Base-by-base conservation (phyloP, 2,888 invertebrate genomes). In the Dryobotodes eremita region DNA sequence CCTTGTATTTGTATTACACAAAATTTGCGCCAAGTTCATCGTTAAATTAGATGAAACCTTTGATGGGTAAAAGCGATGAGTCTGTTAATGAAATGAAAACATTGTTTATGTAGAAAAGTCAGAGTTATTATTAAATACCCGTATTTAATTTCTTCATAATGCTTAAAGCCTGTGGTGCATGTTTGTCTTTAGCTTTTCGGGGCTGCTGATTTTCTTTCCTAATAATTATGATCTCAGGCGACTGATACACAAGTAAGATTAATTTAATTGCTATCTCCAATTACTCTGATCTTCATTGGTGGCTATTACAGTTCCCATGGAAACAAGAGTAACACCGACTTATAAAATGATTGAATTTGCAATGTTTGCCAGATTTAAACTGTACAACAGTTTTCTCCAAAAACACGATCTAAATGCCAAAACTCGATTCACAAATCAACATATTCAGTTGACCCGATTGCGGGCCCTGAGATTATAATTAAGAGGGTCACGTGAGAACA, bases 401-500 rank as follows among this genome's bases (percentile, higher is more conserved):
- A 70, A 71, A 8, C 3, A n/a, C 13, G n/a, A 53, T n/a, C 23
- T 48, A 55, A 53, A 65, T 59, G 26, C 59, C 15, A 55, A 61
- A 55, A 70, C 55, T 70, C 53, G 59, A 77, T 64, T 68, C 36
- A 36, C 66, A 81, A 62, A 71, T 84, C 66, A 79, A 71, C 72
- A 71, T 78, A 85, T 85, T 71, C 57, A 68, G 75, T 65, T 86
- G 83, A 83, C 86, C 86, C 89, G 91, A 89, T 92, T 94, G 92
- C 80, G 82, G 88, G 91, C 91, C 89, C 72, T 88, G 87, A 92
- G 93, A 93, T 94, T 92, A 94, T 94, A 95, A 95, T 95, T 94
- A 95, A 95, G 92, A 94, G 91, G 94, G 94, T 94, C 94, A 95
- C 93, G 94, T 94, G 94, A 95, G 94, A 94, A 94, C 91, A 89